phyloP scores from a whole-genome alignment of 2,113 vertebrate species.

The Orientallactaga bullata region DNA sequence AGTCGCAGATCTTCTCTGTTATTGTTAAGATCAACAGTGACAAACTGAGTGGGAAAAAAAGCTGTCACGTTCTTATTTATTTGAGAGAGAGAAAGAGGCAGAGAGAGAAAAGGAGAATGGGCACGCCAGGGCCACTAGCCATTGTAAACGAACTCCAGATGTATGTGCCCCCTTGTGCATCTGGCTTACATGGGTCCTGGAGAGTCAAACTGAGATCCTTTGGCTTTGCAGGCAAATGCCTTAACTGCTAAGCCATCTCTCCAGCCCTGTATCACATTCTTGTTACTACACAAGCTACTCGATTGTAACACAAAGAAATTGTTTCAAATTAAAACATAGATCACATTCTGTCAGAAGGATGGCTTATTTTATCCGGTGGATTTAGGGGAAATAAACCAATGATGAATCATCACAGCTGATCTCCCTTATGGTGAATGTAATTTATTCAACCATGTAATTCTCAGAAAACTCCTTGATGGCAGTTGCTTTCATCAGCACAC shows the following conservation, averaged over 20 bases:
- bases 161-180: too few relatives aligned
- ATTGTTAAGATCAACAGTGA: conserved; percentile 15
- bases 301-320: conserved; percentile 60
- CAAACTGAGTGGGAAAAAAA: not conserved
- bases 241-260: too few relatives aligned
- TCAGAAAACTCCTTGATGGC: conserved; percentile 60
- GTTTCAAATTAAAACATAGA: conserved; percentile 61
- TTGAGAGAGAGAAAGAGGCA: too few relatives aligned
- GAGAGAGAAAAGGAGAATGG: too few relatives aligned
- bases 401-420: conserved; percentile 64
- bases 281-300: not conserved
- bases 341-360: conserved; percentile 43
- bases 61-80: conserved; percentile 15
- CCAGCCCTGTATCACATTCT: too few relatives aligned
- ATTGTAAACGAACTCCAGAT: too few relatives aligned
- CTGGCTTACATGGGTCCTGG: too few relatives aligned
- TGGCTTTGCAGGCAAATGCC: too few relatives aligned
- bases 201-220: too few relatives aligned
- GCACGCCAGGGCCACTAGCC: too few relatives aligned
- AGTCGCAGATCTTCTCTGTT: conserved; percentile 19
- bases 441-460: conserved; percentile 60
- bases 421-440: conserved; percentile 50
- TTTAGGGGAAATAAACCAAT: conserved; percentile 64
- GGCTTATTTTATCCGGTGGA: conserved; percentile 52
- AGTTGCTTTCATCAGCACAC: conserved; percentile 46